Base-by-base conservation (phyloP, 2,113 vertebrate species). In the Ctenomys sociabilis region DNA sequence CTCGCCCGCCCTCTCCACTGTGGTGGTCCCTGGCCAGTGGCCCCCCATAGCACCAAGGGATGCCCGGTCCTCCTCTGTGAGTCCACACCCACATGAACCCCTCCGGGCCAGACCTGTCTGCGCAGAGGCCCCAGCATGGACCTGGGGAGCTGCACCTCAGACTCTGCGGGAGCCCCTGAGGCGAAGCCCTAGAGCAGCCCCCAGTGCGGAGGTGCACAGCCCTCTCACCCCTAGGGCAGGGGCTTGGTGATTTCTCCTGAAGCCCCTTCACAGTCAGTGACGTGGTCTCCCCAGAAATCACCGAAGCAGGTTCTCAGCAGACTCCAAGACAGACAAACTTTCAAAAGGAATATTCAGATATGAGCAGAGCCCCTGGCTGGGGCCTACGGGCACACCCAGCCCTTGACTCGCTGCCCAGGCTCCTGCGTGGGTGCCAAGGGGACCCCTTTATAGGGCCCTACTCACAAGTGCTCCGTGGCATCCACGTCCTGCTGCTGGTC, bases 401-500 rank as follows among this genome's bases (percentile, higher is more conserved):
- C 57, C 43, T 57, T 30, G 22, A 64, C 2, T 0, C 0, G 7
- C 40, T n/a, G 85, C 45, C 43, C 30, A 1, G 77, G 43, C 45
- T 17, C 32, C 73, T 14, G 12, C 4, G 11, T 10, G 28, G 28
- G 28, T 19, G 30, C 19, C 3, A 32, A 32, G 49, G 43, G 14
- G 21, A 37, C 9, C 85, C 64, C 49, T 2, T 30, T 52, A 40
- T 1, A 6, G 45, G 92, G 52, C 2, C 2, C 2, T 83, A 99
- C 99, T 99, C 97, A 99, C 99, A 98, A 98, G 10, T 99, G 99
- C 86, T 99, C 99, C 63, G 98, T 93, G 21, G 99, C 98, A 85
- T 99, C 99, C 2, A 98, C 98, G 0, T 99, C 99, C 95, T 99
- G 98, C 68, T 98, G 99, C 83, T 99, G 99, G 94, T 99, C 99